Conservation (phyloP, 2,113 vertebrate species). For the Podarcis cretensis region DNA sequence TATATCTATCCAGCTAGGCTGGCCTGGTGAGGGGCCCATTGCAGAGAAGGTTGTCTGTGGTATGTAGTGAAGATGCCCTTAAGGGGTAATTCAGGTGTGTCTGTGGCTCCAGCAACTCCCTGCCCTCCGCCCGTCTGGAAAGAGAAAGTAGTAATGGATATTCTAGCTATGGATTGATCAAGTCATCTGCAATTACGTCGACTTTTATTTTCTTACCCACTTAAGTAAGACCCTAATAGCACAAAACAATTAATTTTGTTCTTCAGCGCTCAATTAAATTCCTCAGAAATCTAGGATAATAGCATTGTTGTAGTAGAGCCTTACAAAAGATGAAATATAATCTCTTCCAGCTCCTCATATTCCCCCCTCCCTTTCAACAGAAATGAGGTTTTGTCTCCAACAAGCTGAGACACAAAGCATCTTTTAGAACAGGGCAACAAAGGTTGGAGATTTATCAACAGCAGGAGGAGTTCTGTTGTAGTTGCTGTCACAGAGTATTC, state of each 20-base stretch:
- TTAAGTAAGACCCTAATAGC: conserved; percentile 66
- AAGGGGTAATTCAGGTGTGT: not conserved
- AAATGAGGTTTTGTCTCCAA: conserved; percentile 65
- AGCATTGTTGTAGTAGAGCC: conserved; percentile 55
- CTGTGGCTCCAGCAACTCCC: not conserved
- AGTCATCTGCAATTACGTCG: conserved; percentile 46
- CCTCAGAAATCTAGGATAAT: conserved; percentile 67
- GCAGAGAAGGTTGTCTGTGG: not conserved
- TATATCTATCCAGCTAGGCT: not conserved
- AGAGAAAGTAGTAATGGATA: conserved; percentile 29
- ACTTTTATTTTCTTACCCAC: conserved; percentile 59
- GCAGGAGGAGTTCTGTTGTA: conserved; percentile 17
- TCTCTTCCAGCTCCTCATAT: conserved; percentile 58
- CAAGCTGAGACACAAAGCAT: conserved; percentile 51
- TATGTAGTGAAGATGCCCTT: not conserved
- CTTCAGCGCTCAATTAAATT: conserved; percentile 71
- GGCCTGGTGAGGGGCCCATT: not conserved
- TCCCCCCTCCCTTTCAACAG: conserved; percentile 8
- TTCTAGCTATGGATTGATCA: conserved; percentile 54
- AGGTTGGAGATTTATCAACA: conserved; percentile 47
- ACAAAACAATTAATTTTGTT: conserved; percentile 70
- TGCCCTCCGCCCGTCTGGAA: not conserved
- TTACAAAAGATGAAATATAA: conserved; percentile 68
- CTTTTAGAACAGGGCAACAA: conserved; percentile 52
- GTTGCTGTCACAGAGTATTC: conserved; percentile 48